phyloP scores from a whole-genome alignment of 1,140 invertebrate genomes.

The Drosophila virilis region DNA sequence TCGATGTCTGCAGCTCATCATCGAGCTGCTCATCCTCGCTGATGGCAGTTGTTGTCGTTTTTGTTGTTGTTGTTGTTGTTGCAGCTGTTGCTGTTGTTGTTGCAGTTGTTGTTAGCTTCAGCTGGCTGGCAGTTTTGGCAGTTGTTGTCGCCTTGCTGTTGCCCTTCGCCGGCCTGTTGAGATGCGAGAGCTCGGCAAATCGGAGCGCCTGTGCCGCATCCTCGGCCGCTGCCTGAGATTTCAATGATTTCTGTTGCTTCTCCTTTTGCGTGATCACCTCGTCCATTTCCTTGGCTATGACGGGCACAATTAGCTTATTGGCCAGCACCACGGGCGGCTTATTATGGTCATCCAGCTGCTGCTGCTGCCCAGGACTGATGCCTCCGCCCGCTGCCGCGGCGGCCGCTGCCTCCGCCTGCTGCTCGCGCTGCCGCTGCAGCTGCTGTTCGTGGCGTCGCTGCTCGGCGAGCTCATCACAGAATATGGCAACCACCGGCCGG shows the following conservation, averaged over 20 bases:
- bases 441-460: constrained; percentile 50
- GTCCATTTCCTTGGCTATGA: constrained; percentile 83
- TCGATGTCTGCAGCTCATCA: constrained; percentile 28
- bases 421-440: constrained; percentile 12
- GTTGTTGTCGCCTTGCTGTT: background rate
- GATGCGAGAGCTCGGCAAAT: constrained; percentile 60
- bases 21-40: constrained; percentile 51
- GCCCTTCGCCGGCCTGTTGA: constrained; percentile 59
- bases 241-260: constrained; percentile 68
- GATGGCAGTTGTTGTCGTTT: constrained; percentile 47
- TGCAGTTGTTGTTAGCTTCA: constrained; percentile 4
- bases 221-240: constrained; percentile 82
- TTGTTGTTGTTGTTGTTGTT: constrained; percentile 27
- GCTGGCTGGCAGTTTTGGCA: constrained; percentile 1
- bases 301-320: constrained; percentile 79
- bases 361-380: background rate
- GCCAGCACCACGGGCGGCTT: constrained; percentile 66
- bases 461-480: constrained; percentile 69
- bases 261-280: constrained; percentile 83
- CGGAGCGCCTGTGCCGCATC: constrained; percentile 57
- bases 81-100: constrained; percentile 13
- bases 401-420: background rate
- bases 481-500: constrained; percentile 86
- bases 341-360: constrained; percentile 34
- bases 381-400: background rate